Evolutionary conservation across 2,888 invertebrate species (phyloP), one percentile per base, ranked within the genome.

Genomic region (Agonopterix alstromeriana): DNA sequence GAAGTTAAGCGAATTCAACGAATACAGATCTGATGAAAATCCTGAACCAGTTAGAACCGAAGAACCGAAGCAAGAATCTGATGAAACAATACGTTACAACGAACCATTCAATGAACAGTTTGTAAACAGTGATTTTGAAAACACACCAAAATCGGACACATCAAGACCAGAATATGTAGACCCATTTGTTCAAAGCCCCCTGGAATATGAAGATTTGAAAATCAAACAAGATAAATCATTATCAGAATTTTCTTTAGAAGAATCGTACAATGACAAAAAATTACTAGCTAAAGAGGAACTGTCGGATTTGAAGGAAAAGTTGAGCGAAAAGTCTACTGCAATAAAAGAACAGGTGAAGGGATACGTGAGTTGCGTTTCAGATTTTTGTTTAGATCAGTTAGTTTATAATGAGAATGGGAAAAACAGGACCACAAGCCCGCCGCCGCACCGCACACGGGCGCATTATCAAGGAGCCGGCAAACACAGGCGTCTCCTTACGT

Each of bases 181-280:
- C n/a, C n/a, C 5, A 40, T 10, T 40, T 27, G 5, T 27, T 38
- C 38, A 38, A 38, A 38, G 38, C 10, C 38, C 38, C 0, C n/a
- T 38, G 9, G 38, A 38, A 38, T 3, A 38, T 38, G 38, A 38
- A n/a, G 38, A n/a, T 5, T 8, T 42, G 12, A 8, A 48, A 35
- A 45, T 53, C 10, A 55, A 58, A 43, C 70, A 71, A 50, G 76
- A 82, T 42, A 74, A 67, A 54, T 78, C 81, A 12, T 53, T 77
- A 45, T 81, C 84, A 10, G 84, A 81, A 52, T 78, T 79, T 65
- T 81, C 83, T 11, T 45, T 64, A 36, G 83, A 83, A 61, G 48
- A 66, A 49, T 12, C 12, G 11, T 38, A n/a, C 38, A 38, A 38
- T n/a, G n/a, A 38, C 38, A 38, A 43, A 41, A 38, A 35, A 17